phyloP scores from a whole-genome alignment of 2,888 invertebrate genomes.

The Eueremaeus valkanovi region DNA sequence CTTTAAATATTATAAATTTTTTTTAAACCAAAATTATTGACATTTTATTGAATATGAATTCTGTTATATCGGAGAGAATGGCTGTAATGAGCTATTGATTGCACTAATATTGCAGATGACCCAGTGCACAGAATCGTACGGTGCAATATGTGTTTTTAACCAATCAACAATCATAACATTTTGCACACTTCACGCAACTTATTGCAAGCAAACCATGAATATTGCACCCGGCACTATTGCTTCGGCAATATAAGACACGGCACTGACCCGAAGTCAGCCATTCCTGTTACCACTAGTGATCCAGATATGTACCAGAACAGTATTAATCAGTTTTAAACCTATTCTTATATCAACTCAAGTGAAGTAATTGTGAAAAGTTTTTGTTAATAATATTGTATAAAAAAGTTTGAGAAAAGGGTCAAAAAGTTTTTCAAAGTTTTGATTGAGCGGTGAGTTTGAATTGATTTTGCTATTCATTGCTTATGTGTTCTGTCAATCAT shows the following conservation, averaged over 20 bases:
- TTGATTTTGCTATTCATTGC: background rate
- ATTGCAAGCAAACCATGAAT: background rate
- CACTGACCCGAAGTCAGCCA: background rate
- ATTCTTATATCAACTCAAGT: no score
- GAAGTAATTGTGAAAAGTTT: no score
- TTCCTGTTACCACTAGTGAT: background rate
- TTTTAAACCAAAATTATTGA: no score
- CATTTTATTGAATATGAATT: no score
- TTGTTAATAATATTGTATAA: no score
- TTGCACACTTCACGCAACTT: background rate
- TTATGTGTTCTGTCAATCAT: background rate
- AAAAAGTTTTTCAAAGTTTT: background rate
- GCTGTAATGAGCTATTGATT: background rate
- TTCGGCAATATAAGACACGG: background rate
- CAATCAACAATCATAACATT: no score
- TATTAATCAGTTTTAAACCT: background rate
- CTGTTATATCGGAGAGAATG: no score
- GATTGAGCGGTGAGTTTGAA: slow-evolving; percentile 19
- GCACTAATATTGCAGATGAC: background rate
- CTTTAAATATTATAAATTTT: no score
- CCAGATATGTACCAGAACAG: background rate
- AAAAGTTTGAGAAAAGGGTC: background rate
- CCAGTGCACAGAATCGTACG: no score
- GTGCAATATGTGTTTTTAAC: no score
- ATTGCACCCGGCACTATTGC: background rate